These are phyloP conservation scores for Stratiomys singularior DNA, from an alignment of 2,888 invertebrate species.

Conservation along the genomic window DNA sequence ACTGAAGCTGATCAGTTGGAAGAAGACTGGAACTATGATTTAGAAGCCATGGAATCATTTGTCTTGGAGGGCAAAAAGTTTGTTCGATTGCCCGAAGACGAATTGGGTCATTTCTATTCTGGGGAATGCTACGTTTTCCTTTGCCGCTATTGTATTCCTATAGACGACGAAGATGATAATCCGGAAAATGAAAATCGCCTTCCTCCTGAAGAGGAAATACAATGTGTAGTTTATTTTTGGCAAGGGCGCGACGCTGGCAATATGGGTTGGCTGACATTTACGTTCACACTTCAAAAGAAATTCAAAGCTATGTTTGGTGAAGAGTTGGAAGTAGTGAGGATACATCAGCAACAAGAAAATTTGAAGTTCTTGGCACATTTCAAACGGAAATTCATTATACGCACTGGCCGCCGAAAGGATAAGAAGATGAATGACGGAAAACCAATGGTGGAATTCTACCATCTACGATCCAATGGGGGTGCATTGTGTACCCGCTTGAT, in stretches of 20 bases:
- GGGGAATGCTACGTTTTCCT: constrained; percentile 98
- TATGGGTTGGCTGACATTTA: constrained; percentile 99
- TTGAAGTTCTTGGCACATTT: constrained; percentile 98
- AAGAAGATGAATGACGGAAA: constrained; percentile 64
- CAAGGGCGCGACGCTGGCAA: constrained; percentile 97
- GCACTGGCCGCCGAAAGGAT: constrained; percentile 82
- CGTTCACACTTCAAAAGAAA: constrained; percentile 93
- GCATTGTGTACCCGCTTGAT: constrained; percentile 91
- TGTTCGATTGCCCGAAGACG: constrained; percentile 94
- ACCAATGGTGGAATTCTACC: constrained; percentile 87
- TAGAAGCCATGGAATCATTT: constrained; percentile 97
- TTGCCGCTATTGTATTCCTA: constrained; percentile 92
- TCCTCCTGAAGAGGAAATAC: constrained; percentile 69
- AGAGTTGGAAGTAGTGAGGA: constrained; percentile 93
- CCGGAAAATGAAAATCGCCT: constrained; percentile 61
- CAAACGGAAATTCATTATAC: constrained; percentile 92
- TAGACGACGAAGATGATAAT: constrained; percentile 72
- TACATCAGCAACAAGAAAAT: constrained; percentile 98
- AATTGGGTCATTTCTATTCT: constrained; percentile 90
- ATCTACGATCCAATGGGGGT: constrained; percentile 95
- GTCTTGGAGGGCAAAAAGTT: constrained; percentile 97
- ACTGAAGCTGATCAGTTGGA: constrained; percentile 88
- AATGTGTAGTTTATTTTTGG: constrained; percentile 99
- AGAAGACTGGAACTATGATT: constrained; percentile 98
- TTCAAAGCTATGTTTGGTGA: constrained; percentile 89